Evolutionary conservation across 2,888 invertebrate genomes (phyloP).

Genomic region (Onthophagus sagittarius): DNA sequence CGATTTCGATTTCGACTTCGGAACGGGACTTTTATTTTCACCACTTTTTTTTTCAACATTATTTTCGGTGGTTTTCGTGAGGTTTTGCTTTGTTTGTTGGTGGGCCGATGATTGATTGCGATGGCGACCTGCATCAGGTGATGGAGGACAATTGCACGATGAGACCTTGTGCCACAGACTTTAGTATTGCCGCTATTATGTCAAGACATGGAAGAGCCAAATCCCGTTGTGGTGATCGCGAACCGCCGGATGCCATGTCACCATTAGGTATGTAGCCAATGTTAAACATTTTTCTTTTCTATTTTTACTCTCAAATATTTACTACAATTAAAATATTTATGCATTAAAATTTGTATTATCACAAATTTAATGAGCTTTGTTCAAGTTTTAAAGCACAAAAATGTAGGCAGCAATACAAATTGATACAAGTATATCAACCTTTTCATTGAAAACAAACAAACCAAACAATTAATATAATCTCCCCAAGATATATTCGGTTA

Average conservation of each 20-base stretch:
- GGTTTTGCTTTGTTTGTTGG: not conserved
- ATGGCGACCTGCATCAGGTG: constrained; percentile 33
- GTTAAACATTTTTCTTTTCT: not conserved
- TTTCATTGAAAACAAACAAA: no score
- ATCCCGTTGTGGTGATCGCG: constrained; percentile 52
- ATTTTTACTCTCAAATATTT: not conserved
- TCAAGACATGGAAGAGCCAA: constrained; percentile 63
- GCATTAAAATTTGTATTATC: no score
- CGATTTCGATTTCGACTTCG: not conserved
- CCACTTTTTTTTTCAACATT: not conserved
- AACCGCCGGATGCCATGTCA: constrained; percentile 42
- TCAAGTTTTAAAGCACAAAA: no score
- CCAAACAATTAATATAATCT: no score
- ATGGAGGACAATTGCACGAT: constrained; percentile 68
- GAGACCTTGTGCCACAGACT: constrained; percentile 86
- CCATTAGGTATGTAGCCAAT: constrained; percentile 45
- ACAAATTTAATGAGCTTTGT: no score
- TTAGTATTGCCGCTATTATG: constrained; percentile 95
- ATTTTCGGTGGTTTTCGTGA: not conserved
- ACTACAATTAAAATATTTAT: not conserved
- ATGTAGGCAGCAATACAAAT: no score
- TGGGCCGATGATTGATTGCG: constrained; percentile 24
- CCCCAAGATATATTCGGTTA: not conserved
- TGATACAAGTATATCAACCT: no score
- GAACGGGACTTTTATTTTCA: not conserved